A percentile compares a stretch with the other conserved stretches of the same genome.
phyloP scores from a whole-genome alignment of 2,113 vertebrate species.

The Lycocorax pyrrhopterus region DNA sequence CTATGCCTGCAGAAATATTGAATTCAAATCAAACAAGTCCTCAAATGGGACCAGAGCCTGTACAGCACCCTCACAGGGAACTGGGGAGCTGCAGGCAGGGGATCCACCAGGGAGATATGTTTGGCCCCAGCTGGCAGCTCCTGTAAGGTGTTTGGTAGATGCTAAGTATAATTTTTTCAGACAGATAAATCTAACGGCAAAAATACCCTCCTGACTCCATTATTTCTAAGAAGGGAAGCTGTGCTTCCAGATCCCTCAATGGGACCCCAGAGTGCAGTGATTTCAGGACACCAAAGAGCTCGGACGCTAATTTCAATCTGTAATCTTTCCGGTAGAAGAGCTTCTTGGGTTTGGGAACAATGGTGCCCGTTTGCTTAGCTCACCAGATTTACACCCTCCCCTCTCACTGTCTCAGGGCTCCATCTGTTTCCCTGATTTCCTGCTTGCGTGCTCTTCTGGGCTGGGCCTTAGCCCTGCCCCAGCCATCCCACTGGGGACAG shows the following conservation, averaged over 20 bases:
- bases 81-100: background rate
- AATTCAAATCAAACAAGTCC: background rate
- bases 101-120: fast-evolving
- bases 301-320: background rate
- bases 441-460: background rate
- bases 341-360: background rate
- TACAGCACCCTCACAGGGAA: fast-evolving
- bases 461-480: background rate
- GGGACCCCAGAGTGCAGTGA: background rate
- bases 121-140: background rate
- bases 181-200: background rate
- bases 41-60: background rate
- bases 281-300: background rate
- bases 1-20: background rate
- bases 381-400: background rate
- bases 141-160: background rate
- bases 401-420: background rate
- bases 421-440: constrained; percentile 59
- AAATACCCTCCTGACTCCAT: background rate
- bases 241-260: background rate
- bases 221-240: background rate
- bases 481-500: background rate
- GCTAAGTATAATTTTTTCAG: background rate
- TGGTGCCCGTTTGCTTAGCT: background rate
- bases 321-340: background rate